These are phyloP conservation scores for Macropodus opercularis DNA, from an alignment of 2,797 vertebrate species.

Conservation along the genomic window DNA sequence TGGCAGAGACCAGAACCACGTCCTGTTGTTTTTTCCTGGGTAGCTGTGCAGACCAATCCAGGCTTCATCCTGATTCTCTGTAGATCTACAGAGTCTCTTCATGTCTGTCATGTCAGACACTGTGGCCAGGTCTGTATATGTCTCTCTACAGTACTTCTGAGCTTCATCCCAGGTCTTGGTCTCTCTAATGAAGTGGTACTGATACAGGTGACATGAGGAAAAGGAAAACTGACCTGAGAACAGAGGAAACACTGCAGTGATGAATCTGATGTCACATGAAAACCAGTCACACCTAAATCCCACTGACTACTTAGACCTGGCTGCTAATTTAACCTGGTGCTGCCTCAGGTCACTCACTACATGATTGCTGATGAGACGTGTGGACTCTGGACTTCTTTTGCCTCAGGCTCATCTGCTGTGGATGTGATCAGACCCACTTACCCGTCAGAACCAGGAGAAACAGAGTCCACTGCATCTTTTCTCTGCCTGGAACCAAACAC, in stretches of 20 bases:
- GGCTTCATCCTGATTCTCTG: rapidly evolving
- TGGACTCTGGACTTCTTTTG: too few species aligned
- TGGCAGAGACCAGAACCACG: slow-evolving; percentile 49
- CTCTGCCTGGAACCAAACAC: too few species aligned
- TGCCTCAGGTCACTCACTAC: too few species aligned
- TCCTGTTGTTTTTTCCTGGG: too few species aligned
- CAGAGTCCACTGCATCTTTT: slow-evolving; percentile 32
- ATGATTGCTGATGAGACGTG: too few species aligned
- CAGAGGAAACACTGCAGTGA: not conserved
- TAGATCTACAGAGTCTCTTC: not conserved
- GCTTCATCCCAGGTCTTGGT: slow-evolving; percentile 4
- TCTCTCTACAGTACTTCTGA: not conserved
- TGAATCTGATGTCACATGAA: too few species aligned
- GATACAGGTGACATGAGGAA: not conserved
- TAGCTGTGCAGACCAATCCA: slow-evolving; percentile 43
- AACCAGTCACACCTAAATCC: too few species aligned
- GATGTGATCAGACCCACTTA: too few species aligned
- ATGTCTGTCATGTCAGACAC: slow-evolving; percentile 12
- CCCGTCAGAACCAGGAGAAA: slow-evolving; percentile 32
- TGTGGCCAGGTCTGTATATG: slow-evolving; percentile 41
- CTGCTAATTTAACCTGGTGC: too few species aligned
- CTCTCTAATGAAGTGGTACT: not conserved
- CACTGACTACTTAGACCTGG: too few species aligned
- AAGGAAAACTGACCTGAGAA: slow-evolving; percentile 12
- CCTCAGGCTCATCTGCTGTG: too few species aligned